A percentile compares a stretch with the other conserved stretches of the same genome.
These are phyloP conservation scores for Cyanoliseus patagonus DNA, from an alignment of 2,113 vertebrate genomes.

Conservation along the genomic window DNA sequence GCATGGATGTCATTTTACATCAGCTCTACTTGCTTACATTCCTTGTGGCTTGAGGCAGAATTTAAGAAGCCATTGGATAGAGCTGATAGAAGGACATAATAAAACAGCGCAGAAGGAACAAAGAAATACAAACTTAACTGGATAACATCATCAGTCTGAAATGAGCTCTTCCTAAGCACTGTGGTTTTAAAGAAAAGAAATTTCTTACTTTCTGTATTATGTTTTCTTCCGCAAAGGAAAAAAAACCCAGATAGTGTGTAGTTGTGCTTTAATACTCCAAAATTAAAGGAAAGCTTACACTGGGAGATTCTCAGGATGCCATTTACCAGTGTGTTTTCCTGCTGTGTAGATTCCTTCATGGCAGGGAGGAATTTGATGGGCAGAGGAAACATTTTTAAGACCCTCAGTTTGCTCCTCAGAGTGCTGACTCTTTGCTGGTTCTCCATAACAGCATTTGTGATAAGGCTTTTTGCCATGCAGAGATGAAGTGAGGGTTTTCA, in stretches of 20 bases:
- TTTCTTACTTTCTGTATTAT: neutral
- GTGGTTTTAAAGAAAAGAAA: conserved; percentile 14
- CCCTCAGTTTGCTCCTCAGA: neutral
- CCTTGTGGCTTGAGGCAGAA: conserved; percentile 57
- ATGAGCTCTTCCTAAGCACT: neutral
- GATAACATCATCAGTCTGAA: conserved; percentile 11
- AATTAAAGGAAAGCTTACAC: neutral
- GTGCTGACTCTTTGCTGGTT: neutral
- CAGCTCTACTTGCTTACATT: conserved; percentile 60
- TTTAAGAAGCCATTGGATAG: conserved; percentile 34
- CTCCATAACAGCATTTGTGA: neutral
- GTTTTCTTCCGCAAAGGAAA: neutral
- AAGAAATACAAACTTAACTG: conserved; percentile 32
- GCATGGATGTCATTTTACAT: conserved; percentile 64
- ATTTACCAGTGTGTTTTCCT: neutral
- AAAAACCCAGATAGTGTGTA: neutral
- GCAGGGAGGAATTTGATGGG: neutral
- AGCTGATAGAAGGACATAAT: conserved; percentile 35
- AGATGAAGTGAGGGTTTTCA: neutral
- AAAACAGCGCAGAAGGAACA: conserved; percentile 41
- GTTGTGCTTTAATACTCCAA: neutral
- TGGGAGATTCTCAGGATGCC: neutral
- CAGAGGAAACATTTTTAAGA: neutral
- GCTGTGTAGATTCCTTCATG: neutral
- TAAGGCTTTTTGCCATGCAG: neutral